Base-by-base conservation (phyloP, 2,888 invertebrate species). In the Laspeyria flexula region DNA sequence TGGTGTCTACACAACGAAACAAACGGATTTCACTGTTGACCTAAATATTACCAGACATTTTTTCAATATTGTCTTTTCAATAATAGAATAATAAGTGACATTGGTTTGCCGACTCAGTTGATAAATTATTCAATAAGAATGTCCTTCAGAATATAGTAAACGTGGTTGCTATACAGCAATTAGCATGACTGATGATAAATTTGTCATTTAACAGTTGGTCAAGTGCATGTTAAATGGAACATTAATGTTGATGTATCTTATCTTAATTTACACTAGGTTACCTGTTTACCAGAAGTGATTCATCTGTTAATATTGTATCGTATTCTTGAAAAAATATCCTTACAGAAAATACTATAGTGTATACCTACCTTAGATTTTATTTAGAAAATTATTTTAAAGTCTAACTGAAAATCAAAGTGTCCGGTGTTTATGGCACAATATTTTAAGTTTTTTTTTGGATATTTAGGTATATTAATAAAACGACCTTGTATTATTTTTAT, bases 191-290 rank as follows among this genome's bases (percentile, higher is more conserved):
- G 44, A 44, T 35, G 41, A 37, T 23, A 52, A 34, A 71, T 64
- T 56, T 55, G 67, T 68, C 71, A 73, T 70, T 70, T 56, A 55
- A 77, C 73, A 82, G 69, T 87, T 82, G 85, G 86, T 86, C 88
- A 88, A 89, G 89, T 88, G 81, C 82, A 84, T 52, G 63, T 44
- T 70, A 81, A 79, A 73, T 85, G 62, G 81, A 70, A 40, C 49
- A 50, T 12, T 33, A 43, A 4, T 75, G 60, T 44, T 13, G 15
- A 13, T 46, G 18, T 33, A 34, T 27, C 27, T 16, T 12, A 38
- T 23, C 31, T 45, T 23, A 10, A 30, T 9, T 30, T 35, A 10
- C 11, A 27, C 43, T 44, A 1, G 21, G 44, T 43, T 29, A 38
- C n/a, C n/a, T n/a, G n/a, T n/a, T n/a, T n/a, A n/a, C n/a, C n/a